These are phyloP conservation scores for Nomada fucata DNA, from an alignment of 2,888 invertebrate genomes.

Conservation along the genomic window DNA sequence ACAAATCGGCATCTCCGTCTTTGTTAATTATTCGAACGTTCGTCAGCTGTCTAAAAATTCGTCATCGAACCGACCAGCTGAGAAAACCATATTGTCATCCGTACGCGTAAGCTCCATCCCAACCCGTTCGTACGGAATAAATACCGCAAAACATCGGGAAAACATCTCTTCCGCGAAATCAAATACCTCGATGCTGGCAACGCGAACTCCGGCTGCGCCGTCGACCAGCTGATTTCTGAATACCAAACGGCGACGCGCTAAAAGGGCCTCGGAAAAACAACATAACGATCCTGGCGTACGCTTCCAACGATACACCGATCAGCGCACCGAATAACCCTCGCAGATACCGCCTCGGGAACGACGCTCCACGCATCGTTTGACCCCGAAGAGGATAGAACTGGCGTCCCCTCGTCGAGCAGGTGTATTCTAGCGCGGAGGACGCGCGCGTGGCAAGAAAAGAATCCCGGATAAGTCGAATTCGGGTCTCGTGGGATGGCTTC, in stretches of 20 bases:
- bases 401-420: constrained; percentile 36
- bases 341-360: neutral
- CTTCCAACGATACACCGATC: too few species aligned
- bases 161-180: too few species aligned
- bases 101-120: neutral
- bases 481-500: constrained; percentile 27
- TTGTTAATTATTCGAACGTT: too few species aligned
- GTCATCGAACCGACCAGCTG: too few species aligned
- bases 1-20: too few species aligned
- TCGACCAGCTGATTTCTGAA: neutral
- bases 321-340: too few species aligned
- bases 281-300: constrained; percentile 5
- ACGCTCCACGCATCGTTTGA: constrained; percentile 18
- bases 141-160: neutral
- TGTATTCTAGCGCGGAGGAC: constrained; percentile 57
- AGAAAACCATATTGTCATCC: too few species aligned
- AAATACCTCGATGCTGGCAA: neutral
- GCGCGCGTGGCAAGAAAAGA: constrained; percentile 65
- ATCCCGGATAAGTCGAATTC: constrained; percentile 73
- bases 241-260: neutral
- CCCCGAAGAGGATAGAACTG: constrained; percentile 16
- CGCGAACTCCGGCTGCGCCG: neutral
- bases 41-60: too few species aligned
- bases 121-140: neutral
- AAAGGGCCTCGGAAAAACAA: neutral